phyloP scores from a whole-genome alignment of 2,888 invertebrate genomes.

The Nemurella pictetii region DNA sequence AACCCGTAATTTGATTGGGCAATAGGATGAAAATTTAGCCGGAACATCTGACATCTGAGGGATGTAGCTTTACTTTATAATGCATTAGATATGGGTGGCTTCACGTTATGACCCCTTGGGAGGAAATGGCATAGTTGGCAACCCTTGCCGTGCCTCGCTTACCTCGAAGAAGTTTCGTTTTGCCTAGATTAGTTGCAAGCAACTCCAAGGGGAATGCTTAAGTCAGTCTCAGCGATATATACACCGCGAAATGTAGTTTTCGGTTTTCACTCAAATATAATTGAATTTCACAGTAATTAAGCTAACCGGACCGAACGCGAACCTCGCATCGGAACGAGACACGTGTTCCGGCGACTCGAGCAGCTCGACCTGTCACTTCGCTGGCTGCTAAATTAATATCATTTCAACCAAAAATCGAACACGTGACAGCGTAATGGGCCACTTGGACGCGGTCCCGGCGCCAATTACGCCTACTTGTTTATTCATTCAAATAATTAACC shows the following conservation, averaged over 20 bases:
- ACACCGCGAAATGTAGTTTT: conserved; percentile 29
- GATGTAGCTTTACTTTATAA: conserved; percentile 11
- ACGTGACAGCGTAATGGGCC: not conserved
- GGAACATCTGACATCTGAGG: conserved; percentile 13
- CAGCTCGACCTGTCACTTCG: not conserved
- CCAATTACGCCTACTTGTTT: not conserved
- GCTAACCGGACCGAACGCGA: conserved; percentile 10
- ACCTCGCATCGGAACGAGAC: not conserved
- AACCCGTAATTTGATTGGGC: conserved; percentile 16
- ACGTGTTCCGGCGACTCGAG: not conserved
- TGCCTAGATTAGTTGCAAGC: conserved; percentile 18
- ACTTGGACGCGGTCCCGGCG: not conserved
- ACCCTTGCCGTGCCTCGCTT: not conserved
- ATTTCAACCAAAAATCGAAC: not conserved
- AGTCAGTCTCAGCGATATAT: conserved; percentile 15
- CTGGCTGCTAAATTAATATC: not conserved
- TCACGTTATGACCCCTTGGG: conserved; percentile 2
- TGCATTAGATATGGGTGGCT: conserved; percentile 14
- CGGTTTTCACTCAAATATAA: conserved; percentile 29
- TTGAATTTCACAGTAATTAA: conserved; percentile 30
- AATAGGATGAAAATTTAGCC: conserved; percentile 17
- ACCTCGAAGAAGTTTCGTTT: conserved; percentile 17
- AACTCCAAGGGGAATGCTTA: not conserved
- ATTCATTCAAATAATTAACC: not conserved
- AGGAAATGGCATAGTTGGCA: conserved; percentile 23